Base-by-base conservation (phyloP, 1,140 invertebrate genomes). In the Sogatella furcifera region DNA sequence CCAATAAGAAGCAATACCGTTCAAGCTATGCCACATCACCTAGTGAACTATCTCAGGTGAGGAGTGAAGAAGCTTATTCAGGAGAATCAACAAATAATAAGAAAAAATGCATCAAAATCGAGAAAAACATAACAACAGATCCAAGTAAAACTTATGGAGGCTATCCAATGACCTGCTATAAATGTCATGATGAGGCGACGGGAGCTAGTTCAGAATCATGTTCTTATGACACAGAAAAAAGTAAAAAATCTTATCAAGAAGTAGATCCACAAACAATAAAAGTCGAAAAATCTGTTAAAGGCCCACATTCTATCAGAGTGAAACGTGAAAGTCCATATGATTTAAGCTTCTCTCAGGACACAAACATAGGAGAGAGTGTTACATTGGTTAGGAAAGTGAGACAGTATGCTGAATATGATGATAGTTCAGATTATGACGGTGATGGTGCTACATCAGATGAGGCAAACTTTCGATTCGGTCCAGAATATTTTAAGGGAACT, bases 151-250 rank as follows among this genome's bases (percentile, higher is more conserved):
- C 52, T 28, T 41, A 55, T 43, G 65, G 63, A 53, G 58, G 64
- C 22, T 66, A 70, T 54, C 65, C 64, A 10, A 73, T 77, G 71
- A 74, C 71, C 41, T 82, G 79, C 57, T 80, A 77, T 62, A 70
- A 74, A 9, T 80, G 79, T 61, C 76, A 76, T 61, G 74, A 80
- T 60, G 70, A 72, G 1, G 70, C 70, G 49, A 72, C 68, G 28
- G 76, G 76, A 17, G 69, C 71, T 1, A 74, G 66, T 55, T 79
- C 73, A 52, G 77, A 79, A 60, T 71, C 77, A 53, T 80, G 79
- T 66, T 74, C 74, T 0, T 77, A 77, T 55, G 59, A 65, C 2
- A 69, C 70, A 4, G 65, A 72, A 24, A 66, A 69, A 17, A 67
- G 72, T 49, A 68, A 67, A n/a, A 68, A 69, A 14, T 34, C 44